These are phyloP conservation scores for Drosophila prostipennis DNA, from an alignment of 2,888 invertebrate genomes.

Conservation along the genomic window DNA sequence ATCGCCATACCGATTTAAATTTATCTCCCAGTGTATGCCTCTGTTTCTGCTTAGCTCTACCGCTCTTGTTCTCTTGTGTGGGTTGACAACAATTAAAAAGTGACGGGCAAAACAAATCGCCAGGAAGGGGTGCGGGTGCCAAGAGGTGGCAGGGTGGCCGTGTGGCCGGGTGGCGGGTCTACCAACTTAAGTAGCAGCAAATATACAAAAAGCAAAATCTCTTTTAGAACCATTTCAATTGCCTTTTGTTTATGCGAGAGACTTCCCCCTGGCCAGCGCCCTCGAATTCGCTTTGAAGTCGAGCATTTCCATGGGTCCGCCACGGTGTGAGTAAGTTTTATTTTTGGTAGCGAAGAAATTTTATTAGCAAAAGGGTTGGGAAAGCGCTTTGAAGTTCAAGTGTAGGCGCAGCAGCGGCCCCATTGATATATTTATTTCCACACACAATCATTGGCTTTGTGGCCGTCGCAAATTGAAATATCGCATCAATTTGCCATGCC, in stretches of 20 bases:
- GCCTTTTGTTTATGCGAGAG: constrained; percentile 60
- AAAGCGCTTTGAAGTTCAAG: constrained; percentile 73
- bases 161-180: constrained; percentile 11
- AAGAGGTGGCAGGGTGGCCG: not conserved
- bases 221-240: constrained; percentile 59
- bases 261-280: constrained; percentile 16
- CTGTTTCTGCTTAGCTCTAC: not conserved
- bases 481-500: constrained; percentile 74
- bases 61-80: constrained; percentile 47
- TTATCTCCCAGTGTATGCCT: not conserved
- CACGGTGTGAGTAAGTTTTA: constrained; percentile 42
- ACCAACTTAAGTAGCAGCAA: constrained; percentile 69
- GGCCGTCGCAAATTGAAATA: constrained; percentile 75
- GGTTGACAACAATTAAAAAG: constrained; percentile 76
- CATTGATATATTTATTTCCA: constrained; percentile 59
- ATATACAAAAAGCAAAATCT: constrained; percentile 43
- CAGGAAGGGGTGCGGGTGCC: constrained; percentile 5
- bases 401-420: constrained; percentile 53
- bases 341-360: constrained; percentile 64
- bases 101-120: constrained; percentile 55
- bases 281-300: constrained; percentile 62
- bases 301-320: constrained; percentile 42
- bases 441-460: constrained; percentile 29
- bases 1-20: too few relatives aligned
- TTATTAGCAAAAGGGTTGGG: constrained; percentile 74